A percentile compares a stretch with the other conserved stretches of the same genome.
These are phyloP conservation scores for Cremastobaeus sp. DNA, from an alignment of 2,888 invertebrate genomes.

Conservation along the genomic window DNA sequence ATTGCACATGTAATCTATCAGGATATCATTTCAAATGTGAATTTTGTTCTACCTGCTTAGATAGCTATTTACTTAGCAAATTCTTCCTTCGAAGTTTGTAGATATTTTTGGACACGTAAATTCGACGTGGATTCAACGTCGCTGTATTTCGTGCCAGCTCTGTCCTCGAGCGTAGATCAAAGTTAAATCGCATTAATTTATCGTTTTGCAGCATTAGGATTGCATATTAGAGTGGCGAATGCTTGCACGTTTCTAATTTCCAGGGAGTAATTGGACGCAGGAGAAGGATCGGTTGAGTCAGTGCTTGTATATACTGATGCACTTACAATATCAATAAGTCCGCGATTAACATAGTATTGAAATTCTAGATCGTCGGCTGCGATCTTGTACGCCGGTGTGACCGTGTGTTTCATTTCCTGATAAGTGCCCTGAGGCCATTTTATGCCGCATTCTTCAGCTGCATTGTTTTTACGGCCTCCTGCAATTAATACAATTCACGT, in stretches of 20 bases:
- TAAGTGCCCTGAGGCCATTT: conserved; percentile 2
- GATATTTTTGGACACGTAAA: no score
- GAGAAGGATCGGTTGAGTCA: conserved; percentile 10
- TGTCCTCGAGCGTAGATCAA: no score
- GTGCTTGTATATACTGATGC: conserved; percentile 47
- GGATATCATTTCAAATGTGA: no score
- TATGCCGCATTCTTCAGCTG: conserved; percentile 13
- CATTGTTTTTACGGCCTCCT: no score
- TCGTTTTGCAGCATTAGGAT: background rate
- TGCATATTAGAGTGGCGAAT: conserved; percentile 15
- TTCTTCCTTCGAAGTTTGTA: no score
- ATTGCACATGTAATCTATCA: no score
- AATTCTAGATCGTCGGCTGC: conserved; percentile 38
- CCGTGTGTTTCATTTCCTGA: conserved; percentile 33
- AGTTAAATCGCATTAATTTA: no score
- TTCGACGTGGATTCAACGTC: no score
- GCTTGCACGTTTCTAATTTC: conserved; percentile 56
- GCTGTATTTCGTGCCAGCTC: no score
- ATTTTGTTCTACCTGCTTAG: no score
- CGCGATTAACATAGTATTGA: conserved; percentile 57
- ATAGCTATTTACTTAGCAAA: no score
- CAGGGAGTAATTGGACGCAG: conserved; percentile 34
- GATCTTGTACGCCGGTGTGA: conserved; percentile 25
- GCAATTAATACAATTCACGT: no score
- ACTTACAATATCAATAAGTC: conserved; percentile 51